A percentile compares a stretch with the other conserved stretches of the same genome.
Conservation (phyloP, 1,140 invertebrate genomes). For the Lithobius niger region DNA sequence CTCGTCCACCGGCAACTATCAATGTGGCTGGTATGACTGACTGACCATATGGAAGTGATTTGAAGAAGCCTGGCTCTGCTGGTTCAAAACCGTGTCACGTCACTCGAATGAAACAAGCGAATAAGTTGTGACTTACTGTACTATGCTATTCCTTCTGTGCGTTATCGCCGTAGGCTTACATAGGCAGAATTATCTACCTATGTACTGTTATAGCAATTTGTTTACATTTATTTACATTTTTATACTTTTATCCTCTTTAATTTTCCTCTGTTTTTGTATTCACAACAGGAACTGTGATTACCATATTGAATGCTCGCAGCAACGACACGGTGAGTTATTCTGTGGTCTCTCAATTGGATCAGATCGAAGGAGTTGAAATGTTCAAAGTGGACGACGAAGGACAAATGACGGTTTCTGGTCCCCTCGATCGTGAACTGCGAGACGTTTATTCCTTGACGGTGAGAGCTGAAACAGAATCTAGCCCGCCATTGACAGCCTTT, state of each 20-base stretch:
- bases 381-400: constrained; percentile 31
- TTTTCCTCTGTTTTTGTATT: constrained; percentile 3
- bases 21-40: too few relatives aligned
- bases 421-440: constrained; percentile 60
- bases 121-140: too few relatives aligned
- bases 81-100: too few relatives aligned
- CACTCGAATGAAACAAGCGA: too few relatives aligned
- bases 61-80: too few relatives aligned
- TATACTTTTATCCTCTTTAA: background rate
- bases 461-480: constrained; percentile 60
- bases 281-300: constrained; percentile 22
- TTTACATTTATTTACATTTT: background rate
- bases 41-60: too few relatives aligned
- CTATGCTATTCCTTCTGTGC: too few relatives aligned
- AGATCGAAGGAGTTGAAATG: constrained; percentile 13
- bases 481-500: constrained; percentile 53
- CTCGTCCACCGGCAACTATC: too few relatives aligned
- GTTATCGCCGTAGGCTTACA: too few relatives aligned
- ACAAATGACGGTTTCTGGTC: constrained; percentile 50
- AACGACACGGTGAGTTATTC: constrained; percentile 18
- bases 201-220: too few relatives aligned
- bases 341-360: constrained; percentile 14
- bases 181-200: too few relatives aligned
- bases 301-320: constrained; percentile 26
- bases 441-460: constrained; percentile 61